These are phyloP conservation scores for Pelmatolapia mariae DNA, from an alignment of 2,113 vertebrate species.

Conservation along the genomic window DNA sequence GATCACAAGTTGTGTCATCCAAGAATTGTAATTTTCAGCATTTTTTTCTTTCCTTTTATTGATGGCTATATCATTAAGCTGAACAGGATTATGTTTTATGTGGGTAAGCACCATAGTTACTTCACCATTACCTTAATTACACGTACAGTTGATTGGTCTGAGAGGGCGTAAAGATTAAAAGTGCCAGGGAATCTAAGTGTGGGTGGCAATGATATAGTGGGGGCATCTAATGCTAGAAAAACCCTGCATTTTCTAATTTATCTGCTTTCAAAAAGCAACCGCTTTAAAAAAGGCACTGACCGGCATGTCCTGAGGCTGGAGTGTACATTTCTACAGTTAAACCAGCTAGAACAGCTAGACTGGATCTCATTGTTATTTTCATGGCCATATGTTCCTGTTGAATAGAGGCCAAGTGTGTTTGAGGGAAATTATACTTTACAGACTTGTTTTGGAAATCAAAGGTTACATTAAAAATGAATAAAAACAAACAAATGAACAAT, in stretches of 20 bases:
- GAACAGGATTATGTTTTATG: neutral
- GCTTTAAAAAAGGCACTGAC: neutral
- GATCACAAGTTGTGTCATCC: neutral
- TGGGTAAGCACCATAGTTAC: neutral
- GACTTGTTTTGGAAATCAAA: neutral
- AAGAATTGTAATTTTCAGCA: neutral
- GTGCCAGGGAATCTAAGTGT: neutral
- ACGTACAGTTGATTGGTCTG: neutral
- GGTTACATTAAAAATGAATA: neutral
- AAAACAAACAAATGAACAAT: neutral
- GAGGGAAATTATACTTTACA: neutral
- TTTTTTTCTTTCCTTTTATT: neutral
- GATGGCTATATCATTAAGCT: neutral
- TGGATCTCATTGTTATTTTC: constrained; percentile 12
- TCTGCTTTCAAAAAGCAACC: constrained; percentile 3
- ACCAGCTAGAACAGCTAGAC: constrained; percentile 13
- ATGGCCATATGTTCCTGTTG: neutral
- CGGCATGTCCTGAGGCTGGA: constrained; percentile 5
- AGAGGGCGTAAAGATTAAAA: constrained; percentile 5
- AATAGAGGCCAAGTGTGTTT: neutral
- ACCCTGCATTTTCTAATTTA: neutral
- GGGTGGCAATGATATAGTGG: neutral
- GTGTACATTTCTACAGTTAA: neutral
- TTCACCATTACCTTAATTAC: constrained; percentile 42
- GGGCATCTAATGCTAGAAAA: neutral